Base-by-base conservation (phyloP, 2,888 invertebrate genomes). In the Elysia crispata region DNA sequence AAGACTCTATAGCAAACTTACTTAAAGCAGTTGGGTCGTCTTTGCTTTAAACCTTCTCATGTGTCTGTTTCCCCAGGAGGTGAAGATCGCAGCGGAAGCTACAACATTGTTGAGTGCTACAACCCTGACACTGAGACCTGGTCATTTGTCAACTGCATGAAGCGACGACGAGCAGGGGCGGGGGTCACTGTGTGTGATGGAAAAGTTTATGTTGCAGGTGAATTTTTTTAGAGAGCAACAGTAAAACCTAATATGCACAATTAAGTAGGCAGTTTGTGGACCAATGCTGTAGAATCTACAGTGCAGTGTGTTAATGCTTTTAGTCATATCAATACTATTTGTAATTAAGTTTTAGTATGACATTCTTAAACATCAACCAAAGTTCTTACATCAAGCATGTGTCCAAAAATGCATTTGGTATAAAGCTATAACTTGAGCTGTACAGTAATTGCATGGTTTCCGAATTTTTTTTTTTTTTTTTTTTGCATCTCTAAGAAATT, bases 11-110 rank as follows among this genome's bases (percentile, higher is more conserved):
- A n/a, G n/a, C n/a, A n/a, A n/a, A n/a, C n/a, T n/a, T n/a, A n/a
- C n/a, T n/a, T n/a, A n/a, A n/a, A n/a, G n/a, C n/a, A n/a, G n/a
- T n/a, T n/a, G n/a, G n/a, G n/a, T n/a, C n/a, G n/a, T n/a, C n/a
- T n/a, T n/a, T n/a, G n/a, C n/a, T n/a, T n/a, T n/a, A n/a, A n/a
- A n/a, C n/a, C n/a, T n/a, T n/a, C n/a, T 3, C 15, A 25, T 31
- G 28, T 33, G 28, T 72, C 5, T 31, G 33, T 64, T 41, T 62
- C 74, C 84, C 80, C 87, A 88, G 95, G 96, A 82, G 98, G 98
- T 79, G 98, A 98, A 49, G 98, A 98, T 92, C 97, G 97, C 93
- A 94, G 97, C 0, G 97, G 97, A 92, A 98, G 98, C 91, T 93
- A 98, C 85, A 95, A 95, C 85, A 95, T 96, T 5, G 97, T 97